phyloP scores from a whole-genome alignment of 2,888 invertebrate species.

The Caenorhabditis parvicauda region DNA sequence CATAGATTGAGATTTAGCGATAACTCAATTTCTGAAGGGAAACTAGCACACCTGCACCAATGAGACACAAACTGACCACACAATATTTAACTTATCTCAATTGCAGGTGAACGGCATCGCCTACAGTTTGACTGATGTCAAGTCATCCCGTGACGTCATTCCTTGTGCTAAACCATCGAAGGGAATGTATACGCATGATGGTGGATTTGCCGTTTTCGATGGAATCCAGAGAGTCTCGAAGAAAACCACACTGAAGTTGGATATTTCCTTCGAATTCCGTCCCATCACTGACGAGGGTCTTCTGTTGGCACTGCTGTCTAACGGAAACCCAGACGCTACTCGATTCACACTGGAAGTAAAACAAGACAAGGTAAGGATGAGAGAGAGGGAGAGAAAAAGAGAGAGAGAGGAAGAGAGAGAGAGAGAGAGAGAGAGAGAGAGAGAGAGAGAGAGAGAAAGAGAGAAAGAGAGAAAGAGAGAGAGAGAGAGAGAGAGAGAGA shows the following conservation, averaged over 20 bases:
- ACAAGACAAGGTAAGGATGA: conserved; percentile 15
- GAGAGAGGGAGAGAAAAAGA: neutral
- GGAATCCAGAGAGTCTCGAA: conserved; percentile 3
- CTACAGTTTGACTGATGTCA: conserved; percentile 7
- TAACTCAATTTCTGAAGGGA: too few relatives aligned
- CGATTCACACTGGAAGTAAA: conserved; percentile 18
- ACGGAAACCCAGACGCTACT: conserved; percentile 18
- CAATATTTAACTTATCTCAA: too few relatives aligned
- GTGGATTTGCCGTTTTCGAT: conserved; percentile 54
- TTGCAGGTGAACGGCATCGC: conserved; percentile 10
- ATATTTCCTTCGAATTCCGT: conserved; percentile 26
- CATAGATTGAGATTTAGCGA: too few relatives aligned
- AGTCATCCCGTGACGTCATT: conserved; percentile 42
- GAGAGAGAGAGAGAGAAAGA: conserved; percentile 1
- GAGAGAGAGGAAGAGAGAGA: conserved; percentile 1
- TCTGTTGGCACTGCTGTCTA: conserved; percentile 23
- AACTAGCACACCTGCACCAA: too few relatives aligned
- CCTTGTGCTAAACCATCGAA: conserved; percentile 40
- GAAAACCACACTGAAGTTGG: conserved; percentile 1
- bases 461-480: too few relatives aligned
- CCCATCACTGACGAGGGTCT: conserved; percentile 25
- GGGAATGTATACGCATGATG: conserved; percentile 48
- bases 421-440: neutral
- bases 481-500: too few relatives aligned
- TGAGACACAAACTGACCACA: too few relatives aligned